A percentile compares a stretch with the other conserved stretches of the same genome.
These are phyloP conservation scores for Bubo blakistoni DNA, from an alignment of 2,113 vertebrate species.

Conservation along the genomic window DNA sequence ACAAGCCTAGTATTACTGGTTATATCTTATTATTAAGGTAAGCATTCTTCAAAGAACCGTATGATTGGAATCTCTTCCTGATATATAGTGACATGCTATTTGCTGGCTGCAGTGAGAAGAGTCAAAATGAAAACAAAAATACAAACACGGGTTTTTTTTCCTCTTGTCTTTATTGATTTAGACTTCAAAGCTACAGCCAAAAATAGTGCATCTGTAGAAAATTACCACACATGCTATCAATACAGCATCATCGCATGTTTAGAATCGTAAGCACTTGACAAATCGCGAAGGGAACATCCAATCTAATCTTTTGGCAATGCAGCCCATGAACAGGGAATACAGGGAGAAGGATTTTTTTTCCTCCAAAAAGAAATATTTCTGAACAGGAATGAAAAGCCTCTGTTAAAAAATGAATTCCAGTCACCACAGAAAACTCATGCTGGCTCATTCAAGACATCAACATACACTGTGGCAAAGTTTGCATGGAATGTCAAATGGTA, in stretches of 20 bases:
- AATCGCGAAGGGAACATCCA: conserved; percentile 11
- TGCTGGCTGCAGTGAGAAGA: conserved; percentile 33
- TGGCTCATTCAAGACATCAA: not conserved
- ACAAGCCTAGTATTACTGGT: not conserved
- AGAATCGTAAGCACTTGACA: conserved; percentile 42
- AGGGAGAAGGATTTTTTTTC: not conserved
- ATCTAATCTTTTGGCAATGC: conserved; percentile 1
- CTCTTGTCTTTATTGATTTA: conserved; percentile 69
- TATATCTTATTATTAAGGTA: conserved; percentile 63
- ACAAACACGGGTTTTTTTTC: not conserved
- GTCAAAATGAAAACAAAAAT: conserved; percentile 58
- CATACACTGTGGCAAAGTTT: not conserved
- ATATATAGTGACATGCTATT: conserved; percentile 54
- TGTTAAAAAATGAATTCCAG: not conserved
- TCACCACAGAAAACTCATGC: not conserved
- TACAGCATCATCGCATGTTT: conserved; percentile 22
- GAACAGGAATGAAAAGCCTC: not conserved
- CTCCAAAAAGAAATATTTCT: not conserved
- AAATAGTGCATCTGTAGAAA: conserved; percentile 67
- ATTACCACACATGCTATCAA: conserved; percentile 47
- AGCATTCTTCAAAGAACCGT: conserved; percentile 63
- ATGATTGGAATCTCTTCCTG: conserved; percentile 52
- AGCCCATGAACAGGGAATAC: not conserved
- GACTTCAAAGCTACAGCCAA: conserved; percentile 57
- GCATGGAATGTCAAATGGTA: not conserved